Evolutionary conservation across 2,113 vertebrate genomes (phyloP), one percentile per base, ranked within the genome.

Genomic region (Platysternon megacephalum): DNA sequence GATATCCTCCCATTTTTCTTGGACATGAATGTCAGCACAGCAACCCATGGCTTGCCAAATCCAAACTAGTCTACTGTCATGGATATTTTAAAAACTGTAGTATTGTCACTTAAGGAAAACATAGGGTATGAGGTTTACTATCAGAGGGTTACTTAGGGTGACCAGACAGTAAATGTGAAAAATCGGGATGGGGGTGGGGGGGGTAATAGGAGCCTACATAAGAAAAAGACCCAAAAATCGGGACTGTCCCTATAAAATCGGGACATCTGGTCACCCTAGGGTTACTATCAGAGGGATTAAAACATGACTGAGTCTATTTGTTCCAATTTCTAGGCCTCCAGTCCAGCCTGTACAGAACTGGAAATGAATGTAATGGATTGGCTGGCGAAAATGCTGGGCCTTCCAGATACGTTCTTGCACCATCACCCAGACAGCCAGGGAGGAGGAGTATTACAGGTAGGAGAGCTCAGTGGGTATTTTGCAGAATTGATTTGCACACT

Each of bases 331-430:
- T 96, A 99, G 99, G 99, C 99, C 2, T 99, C 99, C 49, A 99
- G 99, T 82, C 99, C 99, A n/a, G 99, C 98, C 1, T 99, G 99
- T 92, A 99, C 99, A 6, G 99, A 99, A 90, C 97, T 99, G 97
- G 99, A 99, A 96, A 99, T 99, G 97, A 98, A 98, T n/a, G 97
- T 99, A 88, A 99, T 99, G 99, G 99, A 99, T 95, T 99, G 99
- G 99, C 91, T 99, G 97, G 99, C 99, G 74, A 99, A 99, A 98
- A 99, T 99, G 85, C 97, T 99, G 92, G 99, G 99, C 2, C 99
- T 99, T 51, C 99, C 99, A 0, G 97, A 98, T 46, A 98, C 98
- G 93, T 99, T 99, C 95, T 96, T 99, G 51, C 99, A 99, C 86
- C 96, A 99, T 95, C 99, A 99, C 82, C 98, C 99, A 0, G 51